Conservation (phyloP, 1,140 invertebrate genomes). For the Meloidogyne exigua region DNA sequence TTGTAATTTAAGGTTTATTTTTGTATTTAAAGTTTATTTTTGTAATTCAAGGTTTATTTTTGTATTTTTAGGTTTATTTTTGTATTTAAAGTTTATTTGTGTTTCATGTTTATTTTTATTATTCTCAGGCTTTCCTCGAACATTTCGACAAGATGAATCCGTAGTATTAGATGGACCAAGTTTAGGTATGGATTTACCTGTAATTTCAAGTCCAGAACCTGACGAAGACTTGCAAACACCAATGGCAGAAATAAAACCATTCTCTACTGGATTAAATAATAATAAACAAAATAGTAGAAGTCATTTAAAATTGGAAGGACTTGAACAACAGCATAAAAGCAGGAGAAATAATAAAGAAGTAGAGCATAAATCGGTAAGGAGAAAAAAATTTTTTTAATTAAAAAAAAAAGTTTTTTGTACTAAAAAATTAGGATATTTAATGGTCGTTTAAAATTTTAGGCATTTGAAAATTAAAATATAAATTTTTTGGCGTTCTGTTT, state of each 20-base stretch:
- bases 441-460: no score
- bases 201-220: slow-evolving; percentile 13
- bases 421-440: no score
- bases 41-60: not conserved
- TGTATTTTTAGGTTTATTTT: not conserved
- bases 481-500: no score
- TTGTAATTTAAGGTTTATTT: no score
- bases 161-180: slow-evolving; percentile 31
- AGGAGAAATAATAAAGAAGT: not conserved
- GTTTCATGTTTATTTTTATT: not conserved
- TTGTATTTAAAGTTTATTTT: not conserved
- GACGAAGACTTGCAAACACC: not conserved
- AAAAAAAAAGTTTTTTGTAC: no score
- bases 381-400: not conserved
- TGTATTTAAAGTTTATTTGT: no score
- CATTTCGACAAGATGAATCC: not conserved
- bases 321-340: not conserved
- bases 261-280: not conserved
- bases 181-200: slow-evolving; percentile 19
- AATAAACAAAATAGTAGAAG: slow-evolving; percentile 7
- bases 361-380: slow-evolving; percentile 9
- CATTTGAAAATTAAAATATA: no score
- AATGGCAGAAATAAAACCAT: not conserved
- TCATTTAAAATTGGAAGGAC: not conserved
- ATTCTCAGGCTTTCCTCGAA: not conserved